These are phyloP conservation scores for Aquatica leii DNA, from an alignment of 2,888 invertebrate genomes.

Conservation along the genomic window DNA sequence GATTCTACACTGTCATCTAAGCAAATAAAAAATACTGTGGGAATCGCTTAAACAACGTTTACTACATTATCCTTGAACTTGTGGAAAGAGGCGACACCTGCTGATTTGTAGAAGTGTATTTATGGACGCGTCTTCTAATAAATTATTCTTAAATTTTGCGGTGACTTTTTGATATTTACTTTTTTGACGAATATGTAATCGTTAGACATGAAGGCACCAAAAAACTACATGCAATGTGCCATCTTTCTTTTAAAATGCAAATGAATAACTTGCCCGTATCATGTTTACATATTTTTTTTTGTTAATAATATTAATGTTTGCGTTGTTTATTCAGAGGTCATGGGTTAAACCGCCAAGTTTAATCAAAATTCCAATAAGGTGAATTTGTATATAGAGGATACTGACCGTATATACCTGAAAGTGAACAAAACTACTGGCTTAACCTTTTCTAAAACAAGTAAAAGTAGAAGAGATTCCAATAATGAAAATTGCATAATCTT, in stretches of 20 bases:
- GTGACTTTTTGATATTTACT: constrained; percentile 15
- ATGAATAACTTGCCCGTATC: constrained; percentile 4
- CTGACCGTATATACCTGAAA: neutral
- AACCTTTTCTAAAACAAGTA: too few species aligned
- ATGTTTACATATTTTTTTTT: neutral
- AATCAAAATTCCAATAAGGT: neutral
- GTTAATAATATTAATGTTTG: constrained; percentile 1
- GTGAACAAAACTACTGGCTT: too few species aligned
- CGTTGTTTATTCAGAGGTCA: constrained; percentile 4
- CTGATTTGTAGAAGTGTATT: constrained; percentile 30
- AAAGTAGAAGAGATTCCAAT: too few species aligned
- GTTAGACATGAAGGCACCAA: constrained; percentile 14
- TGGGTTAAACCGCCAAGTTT: constrained; percentile 5
- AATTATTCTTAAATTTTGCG: constrained; percentile 23
- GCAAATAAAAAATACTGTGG: constrained; percentile 4
- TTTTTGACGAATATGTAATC: neutral
- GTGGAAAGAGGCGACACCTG: constrained; percentile 29
- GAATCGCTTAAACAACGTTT: constrained; percentile 26
- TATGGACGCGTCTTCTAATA: constrained; percentile 22
- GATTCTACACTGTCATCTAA: neutral
- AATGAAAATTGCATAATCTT: too few species aligned
- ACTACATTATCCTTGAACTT: constrained; percentile 34
- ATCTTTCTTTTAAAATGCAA: neutral
- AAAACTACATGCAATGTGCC: neutral
- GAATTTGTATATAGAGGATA: neutral